phyloP scores from a whole-genome alignment of 2,797 vertebrate genomes.

The Acipenser ruthenus region DNA sequence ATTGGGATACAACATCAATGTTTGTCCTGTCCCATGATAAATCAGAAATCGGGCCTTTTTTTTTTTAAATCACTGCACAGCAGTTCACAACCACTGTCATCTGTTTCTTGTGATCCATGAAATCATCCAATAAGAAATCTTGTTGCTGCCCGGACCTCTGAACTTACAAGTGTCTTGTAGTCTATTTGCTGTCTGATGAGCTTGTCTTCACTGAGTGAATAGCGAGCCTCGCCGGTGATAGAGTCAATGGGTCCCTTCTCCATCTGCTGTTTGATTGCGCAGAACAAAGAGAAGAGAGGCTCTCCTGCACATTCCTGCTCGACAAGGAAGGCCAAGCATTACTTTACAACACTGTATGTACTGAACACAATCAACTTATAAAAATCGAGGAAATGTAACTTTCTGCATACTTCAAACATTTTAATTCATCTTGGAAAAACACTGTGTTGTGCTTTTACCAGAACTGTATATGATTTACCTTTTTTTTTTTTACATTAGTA shows the following conservation, averaged over 20 bases:
- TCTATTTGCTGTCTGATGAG: constrained; percentile 97
- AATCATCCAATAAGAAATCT: constrained; percentile 11
- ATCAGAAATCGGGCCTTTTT: constrained; percentile 2
- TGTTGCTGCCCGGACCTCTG: constrained; percentile 25
- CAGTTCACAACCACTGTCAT: too few relatives aligned
- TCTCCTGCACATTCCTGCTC: constrained; percentile 90
- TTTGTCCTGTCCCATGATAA: constrained; percentile 6
- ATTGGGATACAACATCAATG: too few relatives aligned
- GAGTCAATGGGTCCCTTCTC: constrained; percentile 96
- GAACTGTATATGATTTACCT: too few relatives aligned
- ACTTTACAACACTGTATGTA: background rate
- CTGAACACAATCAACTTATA: too few relatives aligned
- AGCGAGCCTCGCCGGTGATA: constrained; percentile 92
- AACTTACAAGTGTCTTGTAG: constrained; percentile 92
- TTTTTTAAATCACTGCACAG: too few relatives aligned
- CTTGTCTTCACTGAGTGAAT: constrained; percentile 95
- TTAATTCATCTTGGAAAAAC: too few relatives aligned
- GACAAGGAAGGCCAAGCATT: background rate
- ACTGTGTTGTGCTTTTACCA: too few relatives aligned
- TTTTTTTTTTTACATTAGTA: too few relatives aligned
- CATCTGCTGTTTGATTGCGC: constrained; percentile 98
- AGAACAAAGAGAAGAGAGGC: constrained; percentile 92
- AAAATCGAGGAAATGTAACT: too few relatives aligned
- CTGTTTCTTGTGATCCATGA: constrained; percentile 26
- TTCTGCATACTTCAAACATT: too few relatives aligned